Percentiles rank a stretch among this genome's conserved stretches.
Evolutionary conservation across 2,113 vertebrate species (phyloP).

Genomic region (Spea multiplicata): DNA sequence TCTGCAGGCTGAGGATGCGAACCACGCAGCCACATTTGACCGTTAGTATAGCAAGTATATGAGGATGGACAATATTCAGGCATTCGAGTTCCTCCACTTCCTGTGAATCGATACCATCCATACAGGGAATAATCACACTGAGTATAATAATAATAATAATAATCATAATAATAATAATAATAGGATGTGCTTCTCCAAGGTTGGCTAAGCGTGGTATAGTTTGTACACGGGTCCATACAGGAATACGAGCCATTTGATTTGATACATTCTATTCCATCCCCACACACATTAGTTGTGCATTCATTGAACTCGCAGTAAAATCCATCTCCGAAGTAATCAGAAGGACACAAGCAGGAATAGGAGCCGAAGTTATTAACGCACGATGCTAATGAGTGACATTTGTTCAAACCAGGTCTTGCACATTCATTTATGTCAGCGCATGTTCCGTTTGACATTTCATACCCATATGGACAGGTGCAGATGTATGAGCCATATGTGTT

Average conservation of each 20-base stretch:
- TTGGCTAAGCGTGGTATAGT: constrained; percentile 38
- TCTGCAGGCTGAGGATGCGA: constrained; percentile 24
- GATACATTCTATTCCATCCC: constrained; percentile 15
- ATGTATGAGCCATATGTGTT: constrained; percentile 14
- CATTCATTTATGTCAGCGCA: constrained; percentile 55
- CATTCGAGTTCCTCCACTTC: constrained; percentile 49
- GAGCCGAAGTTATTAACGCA: constrained; percentile 50
- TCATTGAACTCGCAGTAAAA: constrained; percentile 19
- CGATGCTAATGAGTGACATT: constrained; percentile 51
- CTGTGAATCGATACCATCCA: constrained; percentile 59
- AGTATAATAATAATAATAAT: accelerated
- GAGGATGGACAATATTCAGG: constrained; percentile 38
- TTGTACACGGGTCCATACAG: constrained; percentile 57
- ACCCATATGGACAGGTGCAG: neutral
- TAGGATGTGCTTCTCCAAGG: constrained; percentile 45
- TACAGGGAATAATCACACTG: neutral
- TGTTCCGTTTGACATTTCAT: neutral
- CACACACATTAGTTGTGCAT: neutral
- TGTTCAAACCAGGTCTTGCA: constrained; percentile 1
- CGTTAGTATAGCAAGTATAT: constrained; percentile 22
- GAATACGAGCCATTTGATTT: neutral
- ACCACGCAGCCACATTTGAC: constrained; percentile 54
- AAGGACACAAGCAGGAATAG: constrained; percentile 51
- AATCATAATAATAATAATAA: neutral
- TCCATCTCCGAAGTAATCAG: constrained; percentile 50